Percentiles rank a stretch among this genome's conserved stretches.
phyloP scores from a whole-genome alignment of 1,140 invertebrate genomes.

The Lineus longissimus region DNA sequence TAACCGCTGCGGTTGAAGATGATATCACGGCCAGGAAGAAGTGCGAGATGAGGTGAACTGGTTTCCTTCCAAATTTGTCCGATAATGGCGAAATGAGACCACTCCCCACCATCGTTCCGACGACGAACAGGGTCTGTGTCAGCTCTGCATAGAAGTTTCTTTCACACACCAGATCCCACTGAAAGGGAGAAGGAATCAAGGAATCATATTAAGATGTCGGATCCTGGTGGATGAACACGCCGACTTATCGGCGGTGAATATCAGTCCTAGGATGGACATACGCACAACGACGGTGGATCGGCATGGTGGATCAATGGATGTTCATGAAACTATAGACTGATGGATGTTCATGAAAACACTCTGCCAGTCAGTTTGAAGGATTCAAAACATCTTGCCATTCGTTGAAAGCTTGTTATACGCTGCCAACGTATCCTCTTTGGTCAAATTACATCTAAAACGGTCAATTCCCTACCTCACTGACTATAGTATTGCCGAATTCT shows the following conservation, averaged over 20 bases:
- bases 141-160: conserved; percentile 63
- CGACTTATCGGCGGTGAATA: too few relatives aligned
- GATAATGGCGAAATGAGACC: conserved; percentile 72
- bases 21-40: background rate
- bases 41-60: background rate
- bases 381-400: background rate
- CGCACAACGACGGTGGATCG: too few relatives aligned
- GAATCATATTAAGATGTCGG: background rate
- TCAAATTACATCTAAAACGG: background rate
- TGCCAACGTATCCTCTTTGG: background rate
- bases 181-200: conserved; percentile 28
- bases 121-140: conserved; percentile 72
- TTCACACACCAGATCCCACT: conserved; percentile 73
- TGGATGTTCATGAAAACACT: background rate
- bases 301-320: background rate
- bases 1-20: too few relatives aligned
- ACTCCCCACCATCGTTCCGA: conserved; percentile 72
- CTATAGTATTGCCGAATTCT: conserved; percentile 1
- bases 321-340: background rate
- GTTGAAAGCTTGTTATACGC: background rate
- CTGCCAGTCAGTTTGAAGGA: background rate
- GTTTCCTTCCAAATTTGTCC: conserved; percentile 61
- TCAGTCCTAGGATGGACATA: too few relatives aligned
- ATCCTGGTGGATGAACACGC: background rate
- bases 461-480: background rate